Percentiles rank a stretch among this genome's conserved stretches.
Conservation (phyloP, 2,113 vertebrate species). For the Loxodonta africana region DNA sequence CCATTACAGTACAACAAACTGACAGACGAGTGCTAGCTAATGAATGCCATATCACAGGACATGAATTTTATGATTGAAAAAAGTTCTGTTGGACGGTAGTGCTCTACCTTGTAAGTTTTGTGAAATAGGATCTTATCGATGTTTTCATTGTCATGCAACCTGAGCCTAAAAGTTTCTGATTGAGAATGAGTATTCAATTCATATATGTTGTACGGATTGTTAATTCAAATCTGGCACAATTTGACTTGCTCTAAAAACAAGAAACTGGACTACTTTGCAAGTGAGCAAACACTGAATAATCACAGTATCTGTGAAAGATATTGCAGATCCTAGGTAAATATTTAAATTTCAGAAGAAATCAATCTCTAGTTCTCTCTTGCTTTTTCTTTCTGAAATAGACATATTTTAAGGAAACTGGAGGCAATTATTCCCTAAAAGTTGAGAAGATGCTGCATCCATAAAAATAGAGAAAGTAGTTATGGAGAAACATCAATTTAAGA, state of each 20-base stretch:
- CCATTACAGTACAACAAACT: neutral
- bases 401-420: neutral
- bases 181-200: neutral
- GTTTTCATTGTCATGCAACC: neutral
- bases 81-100: neutral
- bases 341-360: slow-evolving; percentile 1
- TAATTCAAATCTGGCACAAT: neutral
- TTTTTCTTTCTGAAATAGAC: neutral
- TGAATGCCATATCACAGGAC: neutral
- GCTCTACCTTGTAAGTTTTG: neutral
- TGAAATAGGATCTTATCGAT: neutral
- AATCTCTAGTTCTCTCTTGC: neutral
- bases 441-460: slow-evolving; percentile 59
- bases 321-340: neutral
- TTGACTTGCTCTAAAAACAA: neutral
- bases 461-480: slow-evolving; percentile 75
- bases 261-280: neutral
- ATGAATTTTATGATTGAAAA: neutral
- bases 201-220: neutral
- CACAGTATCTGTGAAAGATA: neutral
- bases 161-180: neutral
- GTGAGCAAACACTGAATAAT: neutral
- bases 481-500: slow-evolving; percentile 70
- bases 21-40: neutral
- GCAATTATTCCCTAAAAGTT: slow-evolving; percentile 52